Evolutionary conservation across 37 sponge, comb jelly and placozoan genomes (phyloP).

Genomic region (Hormiphora californensis): DNA sequence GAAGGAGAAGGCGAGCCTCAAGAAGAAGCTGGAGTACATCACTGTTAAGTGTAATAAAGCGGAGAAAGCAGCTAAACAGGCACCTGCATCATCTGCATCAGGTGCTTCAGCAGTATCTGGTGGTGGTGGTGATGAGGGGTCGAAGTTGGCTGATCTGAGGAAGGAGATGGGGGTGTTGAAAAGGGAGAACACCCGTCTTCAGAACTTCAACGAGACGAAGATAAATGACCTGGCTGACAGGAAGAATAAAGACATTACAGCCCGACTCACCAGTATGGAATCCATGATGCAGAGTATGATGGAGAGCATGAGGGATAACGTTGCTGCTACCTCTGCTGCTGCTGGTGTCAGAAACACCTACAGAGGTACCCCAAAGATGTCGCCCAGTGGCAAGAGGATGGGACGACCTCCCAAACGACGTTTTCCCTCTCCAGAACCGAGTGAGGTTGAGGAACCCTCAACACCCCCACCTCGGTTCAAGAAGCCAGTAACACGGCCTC

Average conservation of each 20-base stretch:
- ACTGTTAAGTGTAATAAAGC: too few species aligned
- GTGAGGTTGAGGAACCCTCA: too few species aligned
- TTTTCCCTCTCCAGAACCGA: too few species aligned
- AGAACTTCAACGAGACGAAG: background rate
- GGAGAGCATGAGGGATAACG: too few species aligned
- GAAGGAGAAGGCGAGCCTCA: background rate
- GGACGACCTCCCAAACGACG: background rate
- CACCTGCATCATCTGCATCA: background rate
- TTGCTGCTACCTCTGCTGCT: too few species aligned
- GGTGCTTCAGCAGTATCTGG: too few species aligned
- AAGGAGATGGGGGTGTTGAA: background rate
- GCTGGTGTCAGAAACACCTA: too few species aligned
- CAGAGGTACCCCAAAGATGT: too few species aligned
- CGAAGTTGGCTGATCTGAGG: background rate
- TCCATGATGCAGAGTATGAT: background rate
- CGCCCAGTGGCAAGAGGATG: too few species aligned
- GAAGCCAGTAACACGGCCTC: too few species aligned
- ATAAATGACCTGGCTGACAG: conserved; percentile 12
- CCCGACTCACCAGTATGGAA: background rate
- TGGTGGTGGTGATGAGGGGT: too few species aligned
- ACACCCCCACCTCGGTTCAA: too few species aligned
- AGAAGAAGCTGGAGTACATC: background rate
- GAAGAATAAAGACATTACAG: conserved; percentile 14
- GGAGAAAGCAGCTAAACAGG: background rate
- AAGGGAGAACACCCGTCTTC: background rate